A percentile compares a stretch with the other conserved stretches of the same genome.
These are phyloP conservation scores for Brachylomia viminalis DNA, from an alignment of 2,888 invertebrate species.

Conservation along the genomic window DNA sequence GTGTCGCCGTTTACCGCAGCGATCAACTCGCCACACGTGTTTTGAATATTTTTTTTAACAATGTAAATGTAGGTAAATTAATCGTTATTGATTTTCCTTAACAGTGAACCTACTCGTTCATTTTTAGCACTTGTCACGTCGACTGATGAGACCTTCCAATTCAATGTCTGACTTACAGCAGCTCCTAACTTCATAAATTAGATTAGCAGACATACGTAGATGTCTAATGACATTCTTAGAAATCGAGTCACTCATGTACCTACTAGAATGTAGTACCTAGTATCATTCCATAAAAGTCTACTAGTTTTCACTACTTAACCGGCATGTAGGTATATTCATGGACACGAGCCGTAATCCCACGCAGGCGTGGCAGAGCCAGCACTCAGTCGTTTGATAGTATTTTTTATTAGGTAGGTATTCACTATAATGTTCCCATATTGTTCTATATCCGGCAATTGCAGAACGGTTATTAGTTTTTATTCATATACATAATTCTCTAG, in stretches of 20 bases:
- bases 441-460: constrained; percentile 25
- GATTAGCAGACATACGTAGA: constrained; percentile 23
- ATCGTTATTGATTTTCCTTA: constrained; percentile 31
- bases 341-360: constrained; percentile 64
- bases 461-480: constrained; percentile 19
- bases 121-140: constrained; percentile 1
- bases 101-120: constrained; percentile 18
- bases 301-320: constrained; percentile 60
- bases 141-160: constrained; percentile 13
- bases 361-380: constrained; percentile 60
- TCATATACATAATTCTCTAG: constrained; percentile 21
- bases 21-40: constrained; percentile 53
- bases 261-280: constrained; percentile 46
- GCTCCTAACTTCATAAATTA: constrained; percentile 35
- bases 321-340: constrained; percentile 59
- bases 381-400: constrained; percentile 32
- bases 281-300: constrained; percentile 54
- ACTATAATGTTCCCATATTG: constrained; percentile 47
- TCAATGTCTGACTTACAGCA: constrained; percentile 2
- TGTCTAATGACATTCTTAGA: constrained; percentile 39
- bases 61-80: constrained; percentile 27
- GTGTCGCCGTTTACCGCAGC: constrained; percentile 52
- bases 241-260: constrained; percentile 34
- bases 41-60: constrained; percentile 46
- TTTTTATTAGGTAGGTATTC: constrained; percentile 42